Evolutionary conservation across 30 jellyfish, hydroid and myxozoan genomes (phyloP).

Genomic region (Turritopsis rubra): DNA sequence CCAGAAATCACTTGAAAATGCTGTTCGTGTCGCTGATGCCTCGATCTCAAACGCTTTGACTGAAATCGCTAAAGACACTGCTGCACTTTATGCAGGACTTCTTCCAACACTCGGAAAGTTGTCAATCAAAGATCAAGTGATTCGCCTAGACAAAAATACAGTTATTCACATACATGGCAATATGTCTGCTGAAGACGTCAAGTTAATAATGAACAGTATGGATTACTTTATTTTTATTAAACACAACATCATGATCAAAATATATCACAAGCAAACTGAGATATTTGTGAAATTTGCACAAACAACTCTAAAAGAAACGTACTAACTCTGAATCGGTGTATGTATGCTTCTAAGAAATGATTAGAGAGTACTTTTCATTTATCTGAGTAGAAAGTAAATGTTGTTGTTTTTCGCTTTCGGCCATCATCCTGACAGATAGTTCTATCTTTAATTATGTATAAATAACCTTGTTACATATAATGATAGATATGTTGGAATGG

Average conservation of each 20-base stretch:
- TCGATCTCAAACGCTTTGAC: neutral
- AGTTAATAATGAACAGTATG: neutral
- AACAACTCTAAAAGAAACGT: too few species aligned
- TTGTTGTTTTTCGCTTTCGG: neutral
- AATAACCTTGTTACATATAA: too few species aligned
- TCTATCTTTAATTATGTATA: too few species aligned
- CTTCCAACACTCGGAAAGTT: neutral
- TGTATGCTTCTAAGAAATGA: too few species aligned
- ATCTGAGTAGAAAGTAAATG: too few species aligned
- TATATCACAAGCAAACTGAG: too few species aligned
- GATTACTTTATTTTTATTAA: too few species aligned
- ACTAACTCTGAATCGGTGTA: too few species aligned
- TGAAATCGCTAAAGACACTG: constrained; percentile 14
- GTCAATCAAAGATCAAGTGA: neutral
- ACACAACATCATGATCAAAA: too few species aligned
- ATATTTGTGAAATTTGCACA: too few species aligned
- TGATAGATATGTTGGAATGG: neutral
- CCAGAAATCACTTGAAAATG: constrained; percentile 3
- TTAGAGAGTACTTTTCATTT: too few species aligned
- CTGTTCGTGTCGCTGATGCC: neutral
- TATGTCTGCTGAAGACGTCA: constrained; percentile 5
- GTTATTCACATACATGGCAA: neutral
- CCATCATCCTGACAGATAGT: neutral
- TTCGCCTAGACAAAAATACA: neutral
- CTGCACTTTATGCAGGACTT: neutral